Evolutionary conservation across 2,888 invertebrate genomes (phyloP), one percentile per base, ranked within the genome.

Genomic region (Neelides folsomi): DNA sequence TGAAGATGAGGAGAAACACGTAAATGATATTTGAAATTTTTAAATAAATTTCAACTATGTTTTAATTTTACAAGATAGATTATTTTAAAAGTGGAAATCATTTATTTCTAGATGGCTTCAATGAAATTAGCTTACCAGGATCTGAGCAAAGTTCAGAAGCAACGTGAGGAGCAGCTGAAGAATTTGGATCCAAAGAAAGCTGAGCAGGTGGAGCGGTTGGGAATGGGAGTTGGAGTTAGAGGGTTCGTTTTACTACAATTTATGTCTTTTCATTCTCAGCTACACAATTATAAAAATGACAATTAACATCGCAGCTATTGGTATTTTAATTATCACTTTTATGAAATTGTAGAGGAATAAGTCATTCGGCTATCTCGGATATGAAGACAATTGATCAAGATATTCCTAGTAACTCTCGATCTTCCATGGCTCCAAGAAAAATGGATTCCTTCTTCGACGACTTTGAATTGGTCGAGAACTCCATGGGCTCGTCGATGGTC

Each of bases 321-420:
- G 36, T 13, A 27, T 35, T 35, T n/a, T 10, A 38, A 39, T 45
- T 19, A 20, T 15, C 12, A 27, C n/a, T 15, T 44, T 38, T 48
- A 51, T 52, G 20, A 27, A 7, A 66, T 63, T 70, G 47, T 62
- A 79, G 79, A 43, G 82, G 79, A 47, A 77, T 83, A 10, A 85
- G 83, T 58, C 90, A 90, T 75, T 92, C 92, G 10, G 90, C 89
- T 10, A 69, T 87, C 50, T 81, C 80, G 52, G 93, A 90, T 70
- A 94, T 95, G 92, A 81, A 85, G 68, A 78, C 78, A 18, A 89
- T 97, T 67, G 83, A 88, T 68, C 94, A 94, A 73, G 84, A 90
- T 68, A 78, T 76, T 65, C 71, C 77, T 8, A 71, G 69, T 65
- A 71, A 69, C 67, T 71, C 72, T 68, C 54, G 54, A 9, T 53